These are phyloP conservation scores for Archips xylosteana DNA, from an alignment of 2,888 invertebrate species.

Conservation along the genomic window DNA sequence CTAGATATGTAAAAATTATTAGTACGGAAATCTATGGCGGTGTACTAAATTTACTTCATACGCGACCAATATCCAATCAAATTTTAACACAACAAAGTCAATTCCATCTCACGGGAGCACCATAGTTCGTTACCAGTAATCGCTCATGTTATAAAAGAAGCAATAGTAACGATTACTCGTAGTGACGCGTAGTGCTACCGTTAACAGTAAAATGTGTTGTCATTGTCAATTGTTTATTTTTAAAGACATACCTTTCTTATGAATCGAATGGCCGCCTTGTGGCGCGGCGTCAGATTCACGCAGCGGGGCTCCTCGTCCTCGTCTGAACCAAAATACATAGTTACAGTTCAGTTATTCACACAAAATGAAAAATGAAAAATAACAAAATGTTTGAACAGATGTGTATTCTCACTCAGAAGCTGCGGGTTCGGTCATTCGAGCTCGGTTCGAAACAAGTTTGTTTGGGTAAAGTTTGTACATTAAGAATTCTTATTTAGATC, in stretches of 20 bases:
- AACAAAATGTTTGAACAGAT: constrained; percentile 22
- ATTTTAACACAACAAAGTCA: neutral
- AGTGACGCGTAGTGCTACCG: neutral
- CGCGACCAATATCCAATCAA: neutral
- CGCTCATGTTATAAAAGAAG: neutral
- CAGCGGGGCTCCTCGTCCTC: constrained; percentile 93
- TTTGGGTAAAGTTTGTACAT: neutral
- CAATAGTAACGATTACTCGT: neutral
- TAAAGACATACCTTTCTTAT: constrained; percentile 92
- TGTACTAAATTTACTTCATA: neutral
- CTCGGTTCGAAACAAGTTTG: neutral
- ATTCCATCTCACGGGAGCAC: neutral
- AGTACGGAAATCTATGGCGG: neutral
- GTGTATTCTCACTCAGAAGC: constrained; percentile 24
- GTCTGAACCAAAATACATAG: constrained; percentile 81
- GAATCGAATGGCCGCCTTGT: constrained; percentile 96
- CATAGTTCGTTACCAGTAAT: neutral
- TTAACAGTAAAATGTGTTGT: neutral
- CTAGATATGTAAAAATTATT: neutral
- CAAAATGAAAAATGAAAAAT: constrained; percentile 12
- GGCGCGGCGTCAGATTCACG: constrained; percentile 92
- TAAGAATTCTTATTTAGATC: neutral
- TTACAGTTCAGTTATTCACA: constrained; percentile 24
- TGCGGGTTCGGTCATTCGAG: neutral
- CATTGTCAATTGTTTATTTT: neutral